Conservation (phyloP, 2,113 vertebrate species). For the Epinephelus cyanopodus region DNA sequence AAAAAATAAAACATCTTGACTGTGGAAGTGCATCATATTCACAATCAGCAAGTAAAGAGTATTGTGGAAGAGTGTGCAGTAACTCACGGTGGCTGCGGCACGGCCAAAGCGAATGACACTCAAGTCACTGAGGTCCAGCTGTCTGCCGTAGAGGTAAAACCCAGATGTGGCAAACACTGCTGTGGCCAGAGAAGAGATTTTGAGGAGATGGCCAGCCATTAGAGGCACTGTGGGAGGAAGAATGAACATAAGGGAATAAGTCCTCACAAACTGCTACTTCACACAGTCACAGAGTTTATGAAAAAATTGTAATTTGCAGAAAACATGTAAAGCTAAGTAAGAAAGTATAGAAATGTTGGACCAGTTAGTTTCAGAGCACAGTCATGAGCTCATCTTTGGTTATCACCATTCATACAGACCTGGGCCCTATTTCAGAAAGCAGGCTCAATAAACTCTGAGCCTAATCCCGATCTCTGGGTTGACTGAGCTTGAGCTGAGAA, state of each 20-base stretch:
- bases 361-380: no score
- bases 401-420: no score
- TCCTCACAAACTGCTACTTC: background rate
- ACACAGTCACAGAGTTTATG: background rate
- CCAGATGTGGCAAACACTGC: slow-evolving; percentile 88
- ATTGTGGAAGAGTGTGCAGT: background rate
- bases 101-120: slow-evolving; percentile 92
- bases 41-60: background rate
- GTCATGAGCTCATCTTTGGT: no score
- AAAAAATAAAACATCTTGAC: background rate
- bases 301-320: background rate
- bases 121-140: slow-evolving; percentile 91
- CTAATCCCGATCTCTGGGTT: no score
- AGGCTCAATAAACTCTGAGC: no score
- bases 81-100: slow-evolving; percentile 91
- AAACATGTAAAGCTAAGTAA: no score
- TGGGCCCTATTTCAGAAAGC: no score
- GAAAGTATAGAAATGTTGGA: no score
- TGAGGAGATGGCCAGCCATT: slow-evolving; percentile 90
- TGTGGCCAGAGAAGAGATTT: slow-evolving; percentile 86
- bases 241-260: background rate
- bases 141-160: slow-evolving; percentile 87
- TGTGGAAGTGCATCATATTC: background rate
- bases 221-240: slow-evolving; percentile 70
- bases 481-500: no score